phyloP scores from a whole-genome alignment of 2,797 vertebrate species.

The Hypotaenidia philippensis region DNA sequence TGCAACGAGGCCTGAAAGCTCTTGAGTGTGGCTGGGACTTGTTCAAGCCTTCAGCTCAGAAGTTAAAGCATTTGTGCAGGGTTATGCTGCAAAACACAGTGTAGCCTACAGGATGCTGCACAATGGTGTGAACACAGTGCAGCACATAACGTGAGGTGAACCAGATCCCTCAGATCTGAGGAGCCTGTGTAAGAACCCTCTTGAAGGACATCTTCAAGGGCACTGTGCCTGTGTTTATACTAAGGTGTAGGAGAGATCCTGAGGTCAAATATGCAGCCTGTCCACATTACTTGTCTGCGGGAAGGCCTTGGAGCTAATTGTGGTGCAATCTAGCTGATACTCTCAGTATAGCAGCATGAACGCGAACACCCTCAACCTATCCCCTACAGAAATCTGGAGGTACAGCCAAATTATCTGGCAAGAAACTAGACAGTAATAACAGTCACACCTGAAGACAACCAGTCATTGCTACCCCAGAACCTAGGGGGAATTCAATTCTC shows the following conservation, averaged over 20 bases:
- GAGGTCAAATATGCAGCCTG: conserved; percentile 63
- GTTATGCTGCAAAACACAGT: neutral
- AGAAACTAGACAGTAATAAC: conserved; percentile 34
- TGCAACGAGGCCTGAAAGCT: neutral
- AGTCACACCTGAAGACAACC: conserved; percentile 43
- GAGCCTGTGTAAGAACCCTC: neutral
- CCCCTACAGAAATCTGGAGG: conserved; percentile 44
- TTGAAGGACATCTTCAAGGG: conserved; percentile 58
- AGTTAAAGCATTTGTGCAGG: neutral
- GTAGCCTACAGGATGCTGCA: neutral
- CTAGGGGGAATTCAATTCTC: neutral
- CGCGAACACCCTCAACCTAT: conserved; percentile 18
- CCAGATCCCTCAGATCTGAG: neutral
- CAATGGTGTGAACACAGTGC: accelerated
- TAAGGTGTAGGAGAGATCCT: conserved; percentile 36
- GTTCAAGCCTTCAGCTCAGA: neutral
- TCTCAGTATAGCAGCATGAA: neutral
- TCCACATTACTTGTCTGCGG: conserved; percentile 44
- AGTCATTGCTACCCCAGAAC: neutral
- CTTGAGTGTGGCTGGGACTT: neutral
- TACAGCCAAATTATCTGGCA: conserved; percentile 33
- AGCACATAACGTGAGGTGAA: neutral
- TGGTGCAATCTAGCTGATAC: conserved; percentile 57
- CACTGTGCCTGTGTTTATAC: conserved; percentile 25
- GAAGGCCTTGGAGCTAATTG: conserved; percentile 42